Evolutionary conservation across 1,140 invertebrate species (phyloP).

Genomic region (Diorhabda elongata): DNA sequence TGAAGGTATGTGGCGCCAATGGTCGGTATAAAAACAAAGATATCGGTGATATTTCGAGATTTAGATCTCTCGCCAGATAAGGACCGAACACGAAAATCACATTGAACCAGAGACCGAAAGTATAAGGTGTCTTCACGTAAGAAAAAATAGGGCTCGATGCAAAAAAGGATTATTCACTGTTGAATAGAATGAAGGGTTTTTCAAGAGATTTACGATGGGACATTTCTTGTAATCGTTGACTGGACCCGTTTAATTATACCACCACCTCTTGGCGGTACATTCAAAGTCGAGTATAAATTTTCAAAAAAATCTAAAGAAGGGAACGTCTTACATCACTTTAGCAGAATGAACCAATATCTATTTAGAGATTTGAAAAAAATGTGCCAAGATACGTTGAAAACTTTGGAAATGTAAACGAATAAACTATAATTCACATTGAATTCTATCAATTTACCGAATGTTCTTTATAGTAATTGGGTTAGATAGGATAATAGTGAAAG

Average conservation of each 20-base stretch:
- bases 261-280: slow-evolving; percentile 40
- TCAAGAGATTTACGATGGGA: slow-evolving; percentile 41
- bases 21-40: slow-evolving; percentile 36
- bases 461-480: too few relatives aligned
- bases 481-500: too few relatives aligned
- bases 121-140: slow-evolving; percentile 35
- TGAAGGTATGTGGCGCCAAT: slow-evolving; percentile 35
- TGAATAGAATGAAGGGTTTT: slow-evolving; percentile 8
- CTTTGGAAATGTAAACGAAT: too few relatives aligned
- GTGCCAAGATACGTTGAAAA: too few relatives aligned
- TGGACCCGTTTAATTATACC: slow-evolving; percentile 44
- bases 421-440: too few relatives aligned
- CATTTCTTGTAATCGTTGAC: slow-evolving; percentile 43
- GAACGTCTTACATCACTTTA: too few relatives aligned
- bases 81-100: slow-evolving; percentile 35
- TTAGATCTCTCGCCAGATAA: slow-evolving; percentile 42
- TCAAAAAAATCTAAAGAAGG: too few relatives aligned
- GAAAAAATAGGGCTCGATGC: slow-evolving; percentile 26
- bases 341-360: too few relatives aligned
- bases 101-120: slow-evolving; percentile 31
- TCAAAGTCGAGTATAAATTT: slow-evolving; percentile 31
- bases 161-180: slow-evolving; percentile 20
- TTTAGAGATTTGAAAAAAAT: too few relatives aligned
- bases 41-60: slow-evolving; percentile 37
- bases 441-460: too few relatives aligned